Evolutionary conservation across 2,888 invertebrate genomes (phyloP).

Genomic region (Leptothorax acervorum): DNA sequence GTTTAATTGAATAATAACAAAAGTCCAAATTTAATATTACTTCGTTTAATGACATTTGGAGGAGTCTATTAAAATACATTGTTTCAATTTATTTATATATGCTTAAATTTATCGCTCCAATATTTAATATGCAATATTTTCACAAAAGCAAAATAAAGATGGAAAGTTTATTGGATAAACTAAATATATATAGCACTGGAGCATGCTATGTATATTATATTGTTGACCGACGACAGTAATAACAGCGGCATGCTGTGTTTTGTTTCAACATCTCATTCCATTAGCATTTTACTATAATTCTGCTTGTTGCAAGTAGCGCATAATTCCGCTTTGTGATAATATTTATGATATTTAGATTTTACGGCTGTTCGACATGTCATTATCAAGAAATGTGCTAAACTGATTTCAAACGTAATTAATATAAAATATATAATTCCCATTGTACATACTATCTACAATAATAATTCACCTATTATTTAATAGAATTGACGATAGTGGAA

Average conservation of each 20-base stretch:
- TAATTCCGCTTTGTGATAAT: slow-evolving; percentile 56
- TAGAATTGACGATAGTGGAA: not conserved
- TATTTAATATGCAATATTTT: slow-evolving; percentile 32
- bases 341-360: slow-evolving; percentile 59
- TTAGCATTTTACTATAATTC: slow-evolving; percentile 10
- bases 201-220: not conserved
- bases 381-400: slow-evolving; percentile 56
- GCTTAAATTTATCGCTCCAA: slow-evolving; percentile 11
- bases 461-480: not conserved
- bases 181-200: not conserved
- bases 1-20: slow-evolving; percentile 22
- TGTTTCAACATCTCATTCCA: slow-evolving; percentile 17
- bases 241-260: slow-evolving; percentile 7
- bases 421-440: not conserved
- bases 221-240: not conserved
- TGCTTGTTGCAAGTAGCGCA: slow-evolving; percentile 44
- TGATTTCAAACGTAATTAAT: slow-evolving; percentile 58
- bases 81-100: not conserved
- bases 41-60: not conserved
- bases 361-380: slow-evolving; percentile 53
- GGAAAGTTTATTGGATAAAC: slow-evolving; percentile 6
- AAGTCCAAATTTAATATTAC: not conserved
- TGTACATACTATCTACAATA: not conserved
- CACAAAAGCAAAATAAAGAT: not conserved
- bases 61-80: slow-evolving; percentile 9